phyloP scores from a whole-genome alignment of 2,888 invertebrate species.

The Microplitis deprimator region DNA sequence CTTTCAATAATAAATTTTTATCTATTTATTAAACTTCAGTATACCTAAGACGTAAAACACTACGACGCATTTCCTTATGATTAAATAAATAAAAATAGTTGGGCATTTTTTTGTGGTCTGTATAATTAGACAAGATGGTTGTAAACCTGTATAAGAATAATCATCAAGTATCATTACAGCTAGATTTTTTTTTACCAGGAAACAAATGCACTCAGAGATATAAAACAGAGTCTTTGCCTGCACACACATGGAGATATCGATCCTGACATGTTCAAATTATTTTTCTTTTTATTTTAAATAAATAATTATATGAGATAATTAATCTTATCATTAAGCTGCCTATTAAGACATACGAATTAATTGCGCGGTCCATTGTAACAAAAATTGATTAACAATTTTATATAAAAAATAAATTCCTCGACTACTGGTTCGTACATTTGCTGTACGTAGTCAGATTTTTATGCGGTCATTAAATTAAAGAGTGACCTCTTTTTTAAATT shows the following conservation, averaged over 20 bases:
- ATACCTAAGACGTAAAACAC: neutral
- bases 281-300: neutral
- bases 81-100: slow-evolving; percentile 21
- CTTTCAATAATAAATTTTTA: slow-evolving; percentile 27
- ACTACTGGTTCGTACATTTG: no score
- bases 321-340: neutral
- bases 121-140: slow-evolving; percentile 12
- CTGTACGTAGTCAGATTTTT: no score
- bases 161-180: slow-evolving; percentile 31
- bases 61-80: slow-evolving; percentile 12
- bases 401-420: no score
- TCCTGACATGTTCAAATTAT: slow-evolving; percentile 51
- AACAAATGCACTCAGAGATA: slow-evolving; percentile 47
- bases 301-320: neutral
- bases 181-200: neutral
- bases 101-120: slow-evolving; percentile 32
- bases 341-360: neutral
- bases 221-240: slow-evolving; percentile 65
- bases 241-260: slow-evolving; percentile 67
- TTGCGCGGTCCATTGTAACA: slow-evolving; percentile 1
- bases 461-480: no score
- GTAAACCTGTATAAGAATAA: slow-evolving; percentile 14
- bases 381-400: neutral
- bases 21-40: neutral
- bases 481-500: no score